Percentiles rank a stretch among this genome's conserved stretches.
phyloP scores from a whole-genome alignment of 1,140 invertebrate species.

The Pemphigus obesinymphae region DNA sequence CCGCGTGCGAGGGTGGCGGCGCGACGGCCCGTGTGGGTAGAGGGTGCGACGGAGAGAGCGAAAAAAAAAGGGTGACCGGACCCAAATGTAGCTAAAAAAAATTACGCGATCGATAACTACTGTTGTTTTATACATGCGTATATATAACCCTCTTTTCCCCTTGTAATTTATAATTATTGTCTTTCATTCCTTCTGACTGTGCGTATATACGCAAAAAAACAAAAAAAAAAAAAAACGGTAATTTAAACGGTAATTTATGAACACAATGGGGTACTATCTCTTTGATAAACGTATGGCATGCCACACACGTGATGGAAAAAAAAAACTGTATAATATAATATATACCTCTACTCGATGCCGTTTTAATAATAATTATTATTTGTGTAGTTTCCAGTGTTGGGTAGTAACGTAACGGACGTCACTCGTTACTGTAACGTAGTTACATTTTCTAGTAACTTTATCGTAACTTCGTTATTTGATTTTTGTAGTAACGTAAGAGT shows the following conservation, averaged over 20 bases:
- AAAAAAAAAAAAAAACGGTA: conserved; percentile 23
- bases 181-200: not conserved
- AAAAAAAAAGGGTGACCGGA: conserved; percentile 39
- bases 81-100: conserved; percentile 36
- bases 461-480: too few relatives aligned
- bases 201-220: too few relatives aligned
- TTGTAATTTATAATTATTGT: conserved; percentile 41
- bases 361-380: conserved; percentile 8
- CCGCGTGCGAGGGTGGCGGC: conserved; percentile 15
- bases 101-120: conserved; percentile 41
- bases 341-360: not conserved
- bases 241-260: conserved; percentile 39
- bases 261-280: not conserved
- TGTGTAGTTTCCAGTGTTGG: too few relatives aligned
- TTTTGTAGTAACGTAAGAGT: too few relatives aligned
- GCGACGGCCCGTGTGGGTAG: not conserved
- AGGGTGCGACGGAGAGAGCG: not conserved
- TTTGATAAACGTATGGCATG: conserved; percentile 14
- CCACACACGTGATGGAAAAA: conserved; percentile 15
- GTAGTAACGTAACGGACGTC: too few relatives aligned
- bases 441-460: too few relatives aligned
- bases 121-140: conserved; percentile 40
- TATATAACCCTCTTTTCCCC: conserved; percentile 35
- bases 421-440: too few relatives aligned
- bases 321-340: too few relatives aligned